Percentiles rank a stretch among this genome's conserved stretches.
These are phyloP conservation scores for Epinotia nisella DNA, from an alignment of 2,888 invertebrate genomes.

Conservation along the genomic window DNA sequence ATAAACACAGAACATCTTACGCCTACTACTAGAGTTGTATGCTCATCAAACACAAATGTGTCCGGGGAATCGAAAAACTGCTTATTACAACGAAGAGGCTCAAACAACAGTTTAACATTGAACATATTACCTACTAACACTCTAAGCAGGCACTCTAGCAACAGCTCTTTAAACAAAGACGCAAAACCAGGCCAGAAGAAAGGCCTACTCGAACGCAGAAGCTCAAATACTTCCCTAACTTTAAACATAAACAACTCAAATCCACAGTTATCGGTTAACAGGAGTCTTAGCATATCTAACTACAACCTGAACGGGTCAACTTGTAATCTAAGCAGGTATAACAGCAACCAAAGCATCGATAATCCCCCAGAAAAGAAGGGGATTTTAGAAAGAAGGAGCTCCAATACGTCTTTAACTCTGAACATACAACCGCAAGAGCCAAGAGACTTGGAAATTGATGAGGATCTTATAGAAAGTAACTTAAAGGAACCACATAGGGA, in stretches of 20 bases:
- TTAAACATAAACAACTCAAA: conserved; percentile 86
- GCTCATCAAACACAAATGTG: conserved; percentile 79
- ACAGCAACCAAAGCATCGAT: conserved; percentile 80
- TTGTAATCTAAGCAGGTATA: conserved; percentile 78
- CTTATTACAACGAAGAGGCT: conserved; percentile 91
- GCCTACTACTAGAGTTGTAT: conserved; percentile 75
- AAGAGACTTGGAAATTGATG: conserved; percentile 78
- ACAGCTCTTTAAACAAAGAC: conserved; percentile 83
- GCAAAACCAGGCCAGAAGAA: conserved; percentile 81
- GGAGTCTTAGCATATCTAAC: conserved; percentile 80
- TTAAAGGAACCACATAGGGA: conserved; percentile 73
- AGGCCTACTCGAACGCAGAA: conserved; percentile 92
- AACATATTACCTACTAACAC: conserved; percentile 86
- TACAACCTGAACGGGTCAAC: conserved; percentile 81
- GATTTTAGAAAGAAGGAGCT: conserved; percentile 90
- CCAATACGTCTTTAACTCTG: conserved; percentile 92
- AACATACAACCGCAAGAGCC: conserved; percentile 78
- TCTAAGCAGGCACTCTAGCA: conserved; percentile 84
- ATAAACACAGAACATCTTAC: conserved; percentile 84
- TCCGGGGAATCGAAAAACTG: conserved; percentile 84
- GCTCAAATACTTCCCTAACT: conserved; percentile 95
- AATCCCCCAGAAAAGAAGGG: conserved; percentile 83
- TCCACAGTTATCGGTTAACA: conserved; percentile 77
- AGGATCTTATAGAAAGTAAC: conserved; percentile 67
- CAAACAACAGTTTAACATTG: conserved; percentile 93